Percentiles rank a stretch among this genome's conserved stretches.
Conservation (phyloP, 2,113 vertebrate species). For the Actenoides lindsayi region DNA sequence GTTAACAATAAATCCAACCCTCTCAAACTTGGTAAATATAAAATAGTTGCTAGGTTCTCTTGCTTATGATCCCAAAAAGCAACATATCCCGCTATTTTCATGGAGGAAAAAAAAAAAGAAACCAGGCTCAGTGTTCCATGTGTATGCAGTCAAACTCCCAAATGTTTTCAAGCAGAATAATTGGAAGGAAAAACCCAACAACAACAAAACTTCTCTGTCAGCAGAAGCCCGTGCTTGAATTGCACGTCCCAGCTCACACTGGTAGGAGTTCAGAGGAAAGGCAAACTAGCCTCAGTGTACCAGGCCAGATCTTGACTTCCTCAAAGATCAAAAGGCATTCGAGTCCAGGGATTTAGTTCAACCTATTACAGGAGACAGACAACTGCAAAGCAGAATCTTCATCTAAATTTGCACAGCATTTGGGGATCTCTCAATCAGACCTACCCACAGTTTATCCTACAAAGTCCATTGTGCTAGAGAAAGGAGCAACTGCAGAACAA, state of each 20-base stretch:
- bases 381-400: background rate
- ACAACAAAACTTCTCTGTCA: background rate
- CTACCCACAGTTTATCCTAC: background rate
- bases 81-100: background rate
- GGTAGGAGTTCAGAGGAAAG: background rate
- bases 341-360: background rate
- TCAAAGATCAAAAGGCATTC: slow-evolving; percentile 8
- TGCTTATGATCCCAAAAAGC: background rate
- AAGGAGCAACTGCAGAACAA: background rate
- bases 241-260: rapidly evolving
- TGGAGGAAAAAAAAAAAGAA: background rate
- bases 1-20: background rate
- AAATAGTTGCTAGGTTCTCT: background rate
- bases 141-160: background rate
- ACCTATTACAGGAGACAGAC: background rate
- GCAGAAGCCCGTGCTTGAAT: background rate
- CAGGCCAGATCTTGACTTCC: background rate
- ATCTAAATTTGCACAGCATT: background rate
- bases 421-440: background rate
- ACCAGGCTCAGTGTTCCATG: background rate
- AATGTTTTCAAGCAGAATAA: background rate
- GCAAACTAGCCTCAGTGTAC: background rate
- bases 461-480: background rate
- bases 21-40: background rate
- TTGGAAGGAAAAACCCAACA: background rate